Percentiles rank a stretch among this genome's conserved stretches.
These are phyloP conservation scores for Drosophila leontia DNA, from an alignment of 1,140 invertebrate species.

Conservation along the genomic window DNA sequence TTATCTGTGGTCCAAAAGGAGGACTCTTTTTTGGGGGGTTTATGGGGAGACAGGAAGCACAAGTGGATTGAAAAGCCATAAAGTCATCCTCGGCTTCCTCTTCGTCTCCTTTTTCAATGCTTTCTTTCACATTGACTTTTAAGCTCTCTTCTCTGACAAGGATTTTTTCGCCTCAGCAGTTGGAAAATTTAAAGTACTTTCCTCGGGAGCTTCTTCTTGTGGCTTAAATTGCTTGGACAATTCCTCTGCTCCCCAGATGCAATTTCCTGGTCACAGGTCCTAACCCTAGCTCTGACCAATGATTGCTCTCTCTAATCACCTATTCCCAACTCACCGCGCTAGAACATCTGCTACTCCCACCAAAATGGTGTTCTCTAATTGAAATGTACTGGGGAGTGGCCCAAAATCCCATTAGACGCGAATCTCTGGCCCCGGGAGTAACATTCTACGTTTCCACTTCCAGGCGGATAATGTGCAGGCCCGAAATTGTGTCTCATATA, in stretches of 20 bases:
- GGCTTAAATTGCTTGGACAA: slow-evolving; percentile 15
- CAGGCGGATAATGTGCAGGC: slow-evolving; percentile 11
- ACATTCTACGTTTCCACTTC: slow-evolving; percentile 35
- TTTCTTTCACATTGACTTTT: slow-evolving; percentile 20
- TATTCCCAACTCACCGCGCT: slow-evolving; percentile 11
- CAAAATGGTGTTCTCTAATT: slow-evolving; percentile 59
- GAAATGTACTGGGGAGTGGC: slow-evolving; percentile 65
- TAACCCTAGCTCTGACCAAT: neutral
- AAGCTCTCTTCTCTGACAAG: slow-evolving; percentile 1
- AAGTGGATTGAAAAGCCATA: slow-evolving; percentile 76
- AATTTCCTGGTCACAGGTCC: neutral
- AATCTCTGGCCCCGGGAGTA: slow-evolving; percentile 38
- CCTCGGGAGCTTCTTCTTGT: neutral
- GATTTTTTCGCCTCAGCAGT: slow-evolving; percentile 16
- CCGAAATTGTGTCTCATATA: slow-evolving; percentile 14
- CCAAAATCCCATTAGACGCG: slow-evolving; percentile 69
- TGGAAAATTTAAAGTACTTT: slow-evolving; percentile 25
- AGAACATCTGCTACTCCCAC: slow-evolving; percentile 7
- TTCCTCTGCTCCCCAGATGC: neutral
- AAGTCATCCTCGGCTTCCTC: slow-evolving; percentile 38
- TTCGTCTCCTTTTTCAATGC: slow-evolving; percentile 2
- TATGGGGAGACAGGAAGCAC: slow-evolving; percentile 31
- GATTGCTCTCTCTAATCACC: slow-evolving; percentile 20
- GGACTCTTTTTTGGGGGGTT: slow-evolving; percentile 7
- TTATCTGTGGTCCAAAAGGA: slow-evolving; percentile 40